Conservation (phyloP, 2,888 invertebrate genomes). For the Omphaloscelis lunosa region DNA sequence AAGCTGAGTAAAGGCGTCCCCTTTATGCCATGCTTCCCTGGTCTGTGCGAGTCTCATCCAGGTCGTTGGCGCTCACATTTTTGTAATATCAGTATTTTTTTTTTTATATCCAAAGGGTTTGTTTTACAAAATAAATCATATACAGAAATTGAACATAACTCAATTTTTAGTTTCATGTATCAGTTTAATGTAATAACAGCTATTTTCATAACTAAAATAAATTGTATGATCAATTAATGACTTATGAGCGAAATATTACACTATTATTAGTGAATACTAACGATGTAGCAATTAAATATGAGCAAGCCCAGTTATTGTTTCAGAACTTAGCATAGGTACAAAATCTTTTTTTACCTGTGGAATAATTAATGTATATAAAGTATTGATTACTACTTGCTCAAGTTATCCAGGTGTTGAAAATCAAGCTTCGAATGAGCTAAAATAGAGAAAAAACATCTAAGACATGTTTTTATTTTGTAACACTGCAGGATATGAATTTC, state of each 20-base stretch:
- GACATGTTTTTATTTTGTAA: too few relatives aligned
- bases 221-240: constrained; percentile 37
- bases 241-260: constrained; percentile 43
- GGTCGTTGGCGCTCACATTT: neutral
- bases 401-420: too few relatives aligned
- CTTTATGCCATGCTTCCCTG: neutral
- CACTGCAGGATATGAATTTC: too few relatives aligned
- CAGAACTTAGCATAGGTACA: too few relatives aligned
- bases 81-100: neutral
- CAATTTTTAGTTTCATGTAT: constrained; percentile 26
- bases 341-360: too few relatives aligned
- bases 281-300: neutral
- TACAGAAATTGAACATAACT: constrained; percentile 12
- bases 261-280: constrained; percentile 39
- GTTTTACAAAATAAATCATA: constrained; percentile 9
- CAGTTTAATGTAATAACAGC: constrained; percentile 28
- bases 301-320: neutral
- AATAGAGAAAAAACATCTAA: too few relatives aligned
- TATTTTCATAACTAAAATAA: constrained; percentile 36
- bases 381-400: too few relatives aligned
- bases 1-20: accelerated
- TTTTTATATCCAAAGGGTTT: neutral
- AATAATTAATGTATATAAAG: too few relatives aligned
- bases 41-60: neutral
- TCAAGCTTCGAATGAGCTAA: too few relatives aligned